Evolutionary conservation across 2,888 invertebrate genomes (phyloP), one percentile per base, ranked within the genome.

Genomic region (Agrotis segetum): DNA sequence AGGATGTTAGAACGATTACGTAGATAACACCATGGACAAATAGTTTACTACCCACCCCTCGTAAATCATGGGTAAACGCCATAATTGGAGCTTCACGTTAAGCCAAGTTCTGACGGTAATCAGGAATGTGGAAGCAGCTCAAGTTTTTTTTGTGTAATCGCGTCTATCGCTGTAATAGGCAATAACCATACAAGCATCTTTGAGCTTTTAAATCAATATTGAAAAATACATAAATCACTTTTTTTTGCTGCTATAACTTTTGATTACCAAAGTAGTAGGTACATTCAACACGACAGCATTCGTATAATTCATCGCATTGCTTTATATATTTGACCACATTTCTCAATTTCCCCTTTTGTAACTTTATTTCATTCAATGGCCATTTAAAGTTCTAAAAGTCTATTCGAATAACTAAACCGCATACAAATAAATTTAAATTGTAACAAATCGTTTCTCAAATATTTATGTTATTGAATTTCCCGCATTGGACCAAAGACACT

Each of bases 391-490:
- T 24, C 19, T 46, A 34, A 67, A 61, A 34, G 34, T 34, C 56
- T 34, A 56, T 19, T 56, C 50, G 21, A 69, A 44, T 34, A 63
- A 70, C 59, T 49, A 77, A 78, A 74, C 74, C 49, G 34, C 69
- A 67, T 47, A 63, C 58, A 78, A 74, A 70, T 76, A 79, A 73
- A 78, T 75, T 76, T 65, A 74, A 83, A 85, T 77, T 68, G 74
- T 79, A 81, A 86, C 82, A 84, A 87, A 89, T 85, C 80, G 80
- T 71, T 86, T 81, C 61, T 73, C 75, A 84, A 73, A 85, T 85
- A 84, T 84, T 86, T 83, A 88, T 87, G 86, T 86, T 83, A 89
- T 88, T 87, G 85, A 88, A 87, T 79, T 80, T 86, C 87, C 85
- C 86, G 83, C 83, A 88, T 86, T 80, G 82, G 75, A 80, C 87